Evolutionary conservation across 2,797 vertebrate species (phyloP), one percentile per base, ranked within the genome.

Genomic region (Chelon auratus): DNA sequence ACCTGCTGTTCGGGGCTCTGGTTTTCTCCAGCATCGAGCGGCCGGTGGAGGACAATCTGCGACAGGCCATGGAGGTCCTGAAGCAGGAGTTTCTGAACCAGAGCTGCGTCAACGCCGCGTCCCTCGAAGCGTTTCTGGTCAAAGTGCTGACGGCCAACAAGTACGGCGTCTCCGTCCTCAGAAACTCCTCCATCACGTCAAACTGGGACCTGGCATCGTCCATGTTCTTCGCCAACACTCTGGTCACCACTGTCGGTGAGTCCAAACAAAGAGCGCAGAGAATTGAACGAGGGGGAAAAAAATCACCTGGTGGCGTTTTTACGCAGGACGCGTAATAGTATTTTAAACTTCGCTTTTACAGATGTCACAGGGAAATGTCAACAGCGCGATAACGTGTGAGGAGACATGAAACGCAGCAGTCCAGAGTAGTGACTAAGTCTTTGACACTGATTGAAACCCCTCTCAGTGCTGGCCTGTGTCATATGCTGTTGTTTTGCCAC

Each of bases 171-270:
- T 93, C 94, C 0, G 87, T 91, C 0, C 89, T 95, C 9, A 57
- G 67, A 11, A 96, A 97, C 85, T 18, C 89, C 2, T 92, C 95
- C 0, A 51, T 43, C 0, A 37, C 73, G 2, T 85, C 95, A 1
- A 95, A 94, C 84, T 98, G 97, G 96, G 96, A 97, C 91, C 86
- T 97, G 78, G 90, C 93, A 5, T 97, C 96, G 0, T 94, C 96
- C 24, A 92, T 98, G 90, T 97, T 98, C 93, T 98, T 97, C 85
- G 93, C 96, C 85, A 96, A 96, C 94, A 97, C 96, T 0, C 87
- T 98, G 82, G 93, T 98, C 77, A 98, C 96, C 62, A 98, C 97
- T 10, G 95, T 98, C 47, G 97, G 97, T 97, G 89, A 93, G 96
- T 94, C 36, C 0, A 1, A 8, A 0, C 9, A 17, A 9, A 50